These are phyloP conservation scores for Euschistus heros DNA, from an alignment of 1,140 invertebrate genomes.

Conservation along the genomic window DNA sequence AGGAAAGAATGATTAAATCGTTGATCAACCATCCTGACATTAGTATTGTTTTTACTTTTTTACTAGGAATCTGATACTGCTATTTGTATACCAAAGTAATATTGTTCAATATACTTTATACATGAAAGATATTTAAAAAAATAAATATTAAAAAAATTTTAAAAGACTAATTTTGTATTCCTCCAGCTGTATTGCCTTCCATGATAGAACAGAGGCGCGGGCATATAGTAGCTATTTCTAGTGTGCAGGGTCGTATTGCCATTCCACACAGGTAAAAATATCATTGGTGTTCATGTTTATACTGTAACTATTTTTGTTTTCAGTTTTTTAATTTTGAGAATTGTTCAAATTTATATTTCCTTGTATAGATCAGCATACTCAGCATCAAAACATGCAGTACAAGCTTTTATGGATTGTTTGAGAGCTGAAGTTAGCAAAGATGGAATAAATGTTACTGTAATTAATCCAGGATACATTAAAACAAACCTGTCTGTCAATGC, in stretches of 20 bases:
- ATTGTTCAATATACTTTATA: too few species aligned
- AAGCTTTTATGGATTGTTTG: slow-evolving; percentile 76
- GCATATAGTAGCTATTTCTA: slow-evolving; percentile 83
- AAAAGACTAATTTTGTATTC: slow-evolving; percentile 19
- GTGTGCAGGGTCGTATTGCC: slow-evolving; percentile 65
- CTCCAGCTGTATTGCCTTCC: slow-evolving; percentile 62
- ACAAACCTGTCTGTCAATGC: slow-evolving; percentile 85
- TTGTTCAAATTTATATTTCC: too few species aligned
- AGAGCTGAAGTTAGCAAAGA: slow-evolving; percentile 63
- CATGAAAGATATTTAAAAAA: too few species aligned
- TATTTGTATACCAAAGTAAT: too few species aligned
- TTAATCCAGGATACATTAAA: slow-evolving; percentile 81
- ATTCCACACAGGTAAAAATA: slow-evolving; percentile 18
- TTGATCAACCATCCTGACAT: too few species aligned
- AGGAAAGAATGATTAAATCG: too few species aligned
- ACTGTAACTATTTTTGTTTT: too few species aligned
- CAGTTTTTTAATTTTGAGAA: too few species aligned
- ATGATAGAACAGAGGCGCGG: slow-evolving; percentile 71
- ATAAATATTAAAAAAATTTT: too few species aligned
- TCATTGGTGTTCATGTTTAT: not conserved
- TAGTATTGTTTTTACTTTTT: too few species aligned
- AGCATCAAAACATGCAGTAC: slow-evolving; percentile 89
- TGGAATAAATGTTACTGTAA: slow-evolving; percentile 66
- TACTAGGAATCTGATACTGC: too few species aligned
- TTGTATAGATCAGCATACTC: slow-evolving; percentile 65